Evolutionary conservation across 1,140 invertebrate species (phyloP), one percentile per base, ranked within the genome.

Genomic region (Bombus cullumanus): DNA sequence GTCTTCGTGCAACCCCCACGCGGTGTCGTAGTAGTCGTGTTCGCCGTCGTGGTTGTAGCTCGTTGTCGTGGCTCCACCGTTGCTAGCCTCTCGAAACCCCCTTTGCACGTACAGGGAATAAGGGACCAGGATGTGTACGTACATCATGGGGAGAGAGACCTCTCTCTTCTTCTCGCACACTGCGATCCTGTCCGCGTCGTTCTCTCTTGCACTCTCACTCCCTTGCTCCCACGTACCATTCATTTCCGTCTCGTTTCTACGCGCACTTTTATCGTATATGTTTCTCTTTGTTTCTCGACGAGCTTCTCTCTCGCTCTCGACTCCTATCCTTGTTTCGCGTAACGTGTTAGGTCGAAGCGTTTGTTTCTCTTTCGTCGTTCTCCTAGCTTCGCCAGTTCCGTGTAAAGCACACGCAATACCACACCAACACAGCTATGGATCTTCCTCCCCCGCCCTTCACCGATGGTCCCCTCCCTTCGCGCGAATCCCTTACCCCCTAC

Each of bases 1-100:
- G 90, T 91, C 90, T 90, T 86, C 84, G 89, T 89, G 87, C 87
- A 89, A 92, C 89, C 91, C 90, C 91, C 91, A 92, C 91, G 83
- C 91, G 91, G 71, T 88, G 83, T 90, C 89, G 79, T 90, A 75
- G 78, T 88, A 78, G 81, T 83, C 87, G 76, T 78, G 76, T 59
- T 68, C 79, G 83, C 39, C 69, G 79, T 59, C 74, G 66, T 73
- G 78, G 74, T 43, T 83, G 64, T 72, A 68, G 76, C 68, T 79
- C 81, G 83, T 85, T 66, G 72, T 85, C 86, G 53, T 78, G 43
- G 87, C 75, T 84, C 68, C 83, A 81, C 86, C 76, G 78, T 86
- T 77, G 84, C 77, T 74, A 59, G 74, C 74, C 85, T 86, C 87
- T 90, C 89, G 66, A 90, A 92, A 91, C 85, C 91, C 92, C 91